These are phyloP conservation scores for Bombus fervidus DNA, from an alignment of 1,140 invertebrate species.

Conservation along the genomic window DNA sequence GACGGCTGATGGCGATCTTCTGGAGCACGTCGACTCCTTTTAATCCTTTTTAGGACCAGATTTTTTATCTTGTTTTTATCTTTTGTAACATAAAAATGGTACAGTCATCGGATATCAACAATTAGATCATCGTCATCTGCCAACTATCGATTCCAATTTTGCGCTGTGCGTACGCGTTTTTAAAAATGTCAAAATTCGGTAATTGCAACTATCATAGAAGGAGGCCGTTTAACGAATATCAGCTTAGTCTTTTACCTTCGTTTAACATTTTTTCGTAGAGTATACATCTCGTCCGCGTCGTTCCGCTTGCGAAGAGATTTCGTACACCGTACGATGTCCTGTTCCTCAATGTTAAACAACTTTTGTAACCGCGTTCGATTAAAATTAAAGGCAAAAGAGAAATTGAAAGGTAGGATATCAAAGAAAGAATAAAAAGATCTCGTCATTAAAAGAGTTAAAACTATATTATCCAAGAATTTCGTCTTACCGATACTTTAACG, in stretches of 20 bases:
- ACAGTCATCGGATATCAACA: too few relatives aligned
- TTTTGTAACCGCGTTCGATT: neutral
- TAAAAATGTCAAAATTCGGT: too few relatives aligned
- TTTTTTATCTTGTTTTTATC: neutral
- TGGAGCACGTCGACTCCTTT: neutral
- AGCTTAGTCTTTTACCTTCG: too few relatives aligned
- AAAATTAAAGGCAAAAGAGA: neutral
- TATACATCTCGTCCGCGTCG: too few relatives aligned
- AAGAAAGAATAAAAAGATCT: neutral
- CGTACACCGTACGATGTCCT: too few relatives aligned
- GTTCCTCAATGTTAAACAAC: neutral
- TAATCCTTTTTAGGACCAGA: neutral
- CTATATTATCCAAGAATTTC: neutral
- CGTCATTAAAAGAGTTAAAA: neutral
- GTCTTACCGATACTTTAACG: neutral
- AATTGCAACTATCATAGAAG: too few relatives aligned
- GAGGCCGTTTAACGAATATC: too few relatives aligned
- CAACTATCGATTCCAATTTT: neutral
- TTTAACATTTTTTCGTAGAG: too few relatives aligned
- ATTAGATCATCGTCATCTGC: too few relatives aligned
- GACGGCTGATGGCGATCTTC: neutral
- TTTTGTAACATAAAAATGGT: too few relatives aligned
- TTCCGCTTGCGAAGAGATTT: too few relatives aligned
- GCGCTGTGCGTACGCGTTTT: too few relatives aligned
- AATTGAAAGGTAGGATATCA: neutral